Conservation (phyloP, 1,140 invertebrate genomes). For the Leucophenga varia region DNA sequence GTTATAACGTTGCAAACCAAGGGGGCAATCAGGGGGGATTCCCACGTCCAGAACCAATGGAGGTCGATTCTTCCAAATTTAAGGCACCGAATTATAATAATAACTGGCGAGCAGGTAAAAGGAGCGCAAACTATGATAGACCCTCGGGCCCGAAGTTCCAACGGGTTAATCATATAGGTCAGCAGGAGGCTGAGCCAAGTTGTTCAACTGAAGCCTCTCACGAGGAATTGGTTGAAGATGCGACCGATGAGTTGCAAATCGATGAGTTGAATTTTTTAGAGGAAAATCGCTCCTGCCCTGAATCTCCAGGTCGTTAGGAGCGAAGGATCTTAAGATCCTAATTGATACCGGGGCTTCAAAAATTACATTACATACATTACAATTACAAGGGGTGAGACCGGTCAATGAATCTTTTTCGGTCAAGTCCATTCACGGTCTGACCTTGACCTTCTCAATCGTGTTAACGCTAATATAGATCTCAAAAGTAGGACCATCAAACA, state of each 20-base stretch:
- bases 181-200: too few species aligned
- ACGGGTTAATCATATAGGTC: too few species aligned
- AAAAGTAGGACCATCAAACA: background rate
- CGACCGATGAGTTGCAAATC: too few species aligned
- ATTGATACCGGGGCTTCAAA: conserved; percentile 4
- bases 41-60: background rate
- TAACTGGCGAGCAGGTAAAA: too few species aligned
- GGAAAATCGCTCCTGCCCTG: background rate
- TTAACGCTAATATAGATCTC: background rate
- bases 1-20: too few species aligned
- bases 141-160: too few species aligned
- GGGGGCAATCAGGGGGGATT: background rate
- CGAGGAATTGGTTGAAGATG: too few species aligned
- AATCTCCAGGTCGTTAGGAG: conserved; percentile 1
- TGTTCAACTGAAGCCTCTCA: too few species aligned
- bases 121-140: background rate
- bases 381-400: background rate
- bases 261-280: conserved; percentile 4
- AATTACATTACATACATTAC: background rate
- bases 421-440: background rate
- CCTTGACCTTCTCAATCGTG: background rate
- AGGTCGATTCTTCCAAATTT: too few species aligned
- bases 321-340: background rate
- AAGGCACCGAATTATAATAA: too few species aligned
- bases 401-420: background rate